A percentile compares a stretch with the other conserved stretches of the same genome.
These are phyloP conservation scores for Onychomys arenicola DNA, from an alignment of 2,797 vertebrate genomes.

Conservation along the genomic window DNA sequence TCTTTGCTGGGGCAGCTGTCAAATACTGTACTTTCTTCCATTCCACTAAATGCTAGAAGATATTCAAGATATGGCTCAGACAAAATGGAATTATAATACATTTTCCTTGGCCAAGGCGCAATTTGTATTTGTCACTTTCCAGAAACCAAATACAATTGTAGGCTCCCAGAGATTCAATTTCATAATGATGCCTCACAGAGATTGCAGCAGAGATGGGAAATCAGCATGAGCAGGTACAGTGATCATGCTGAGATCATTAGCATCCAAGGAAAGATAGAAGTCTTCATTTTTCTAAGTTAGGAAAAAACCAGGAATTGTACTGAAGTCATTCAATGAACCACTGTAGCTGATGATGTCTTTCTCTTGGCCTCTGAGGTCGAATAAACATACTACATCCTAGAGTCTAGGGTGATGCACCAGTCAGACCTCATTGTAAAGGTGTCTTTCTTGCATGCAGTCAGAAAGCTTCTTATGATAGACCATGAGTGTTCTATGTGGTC, in stretches of 20 bases:
- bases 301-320: not conserved
- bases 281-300: conserved; percentile 35
- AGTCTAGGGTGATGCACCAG: not conserved
- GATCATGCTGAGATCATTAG: not conserved
- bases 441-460: not conserved
- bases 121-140: conserved; percentile 27
- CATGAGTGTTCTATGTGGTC: not conserved
- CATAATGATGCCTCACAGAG: not conserved
- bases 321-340: conserved; percentile 4
- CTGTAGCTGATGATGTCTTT: not conserved
- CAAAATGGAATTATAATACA: conserved; percentile 21
- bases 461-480: not conserved
- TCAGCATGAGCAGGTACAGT: not conserved
- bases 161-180: not conserved
- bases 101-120: not conserved
- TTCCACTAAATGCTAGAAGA: not conserved
- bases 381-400: not conserved
- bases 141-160: conserved; percentile 34
- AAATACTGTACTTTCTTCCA: not conserved
- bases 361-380: not conserved
- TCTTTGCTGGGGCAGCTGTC: not conserved
- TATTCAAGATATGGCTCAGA: not conserved
- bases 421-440: not conserved
- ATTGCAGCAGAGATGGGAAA: not conserved
- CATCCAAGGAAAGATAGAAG: not conserved